These are phyloP conservation scores for Sander vitreus DNA, from an alignment of 2,113 vertebrate genomes.

Conservation along the genomic window DNA sequence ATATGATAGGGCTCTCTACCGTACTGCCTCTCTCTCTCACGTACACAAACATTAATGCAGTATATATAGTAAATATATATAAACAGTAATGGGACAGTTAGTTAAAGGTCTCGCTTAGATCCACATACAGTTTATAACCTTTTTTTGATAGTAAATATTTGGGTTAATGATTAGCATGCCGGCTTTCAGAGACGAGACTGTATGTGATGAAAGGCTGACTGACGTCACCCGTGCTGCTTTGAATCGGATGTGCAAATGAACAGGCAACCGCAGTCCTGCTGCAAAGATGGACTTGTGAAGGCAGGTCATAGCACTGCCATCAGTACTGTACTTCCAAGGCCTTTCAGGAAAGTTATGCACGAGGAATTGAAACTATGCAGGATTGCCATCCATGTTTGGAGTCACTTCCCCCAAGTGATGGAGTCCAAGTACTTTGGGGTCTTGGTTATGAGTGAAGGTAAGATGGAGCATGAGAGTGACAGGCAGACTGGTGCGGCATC, in stretches of 20 bases:
- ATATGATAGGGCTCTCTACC: constrained; percentile 65
- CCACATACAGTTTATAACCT: constrained; percentile 63
- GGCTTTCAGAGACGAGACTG: constrained; percentile 57
- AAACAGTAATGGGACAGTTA: constrained; percentile 58
- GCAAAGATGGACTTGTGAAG: constrained; percentile 38
- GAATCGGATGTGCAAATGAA: constrained; percentile 52
- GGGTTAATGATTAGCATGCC: constrained; percentile 64
- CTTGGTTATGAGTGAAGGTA: not conserved
- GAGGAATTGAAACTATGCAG: constrained; percentile 3
- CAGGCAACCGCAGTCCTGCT: constrained; percentile 54
- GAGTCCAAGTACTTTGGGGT: not conserved
- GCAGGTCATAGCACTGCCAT: constrained; percentile 12
- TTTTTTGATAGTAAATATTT: constrained; percentile 79
- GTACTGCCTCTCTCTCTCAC: constrained; percentile 38
- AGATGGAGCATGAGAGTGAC: not conserved
- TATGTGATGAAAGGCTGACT: constrained; percentile 70
- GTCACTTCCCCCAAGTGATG: not conserved
- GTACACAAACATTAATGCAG: constrained; percentile 60
- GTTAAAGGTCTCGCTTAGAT: constrained; percentile 62
- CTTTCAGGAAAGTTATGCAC: constrained; percentile 21
- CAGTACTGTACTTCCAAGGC: not conserved
- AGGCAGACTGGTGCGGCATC: not conserved
- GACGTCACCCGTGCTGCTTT: constrained; percentile 47
- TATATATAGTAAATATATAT: constrained; percentile 60
- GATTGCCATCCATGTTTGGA: not conserved